Evolutionary conservation across 2,888 invertebrate genomes (phyloP).

Genomic region (Netelia inedita): DNA sequence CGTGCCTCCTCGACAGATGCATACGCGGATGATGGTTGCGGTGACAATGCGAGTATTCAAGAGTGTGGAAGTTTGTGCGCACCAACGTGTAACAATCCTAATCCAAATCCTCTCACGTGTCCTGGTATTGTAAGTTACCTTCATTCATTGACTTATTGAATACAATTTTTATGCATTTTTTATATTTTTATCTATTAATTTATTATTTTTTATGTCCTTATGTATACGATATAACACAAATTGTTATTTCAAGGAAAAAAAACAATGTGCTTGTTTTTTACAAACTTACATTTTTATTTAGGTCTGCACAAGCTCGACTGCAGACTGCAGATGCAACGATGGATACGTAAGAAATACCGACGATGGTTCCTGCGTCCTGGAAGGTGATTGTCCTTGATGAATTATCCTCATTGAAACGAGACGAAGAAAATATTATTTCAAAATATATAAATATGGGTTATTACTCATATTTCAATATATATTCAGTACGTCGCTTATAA

Average conservation of each 20-base stretch:
- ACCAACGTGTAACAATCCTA: constrained; percentile 17
- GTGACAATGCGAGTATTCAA: constrained; percentile 25
- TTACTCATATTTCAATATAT: background rate
- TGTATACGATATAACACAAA: too few relatives aligned
- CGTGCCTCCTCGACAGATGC: constrained; percentile 2
- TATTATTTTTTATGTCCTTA: too few relatives aligned
- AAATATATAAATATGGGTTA: background rate
- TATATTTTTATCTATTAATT: too few relatives aligned
- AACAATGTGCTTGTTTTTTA: background rate
- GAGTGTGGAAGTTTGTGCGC: constrained; percentile 49
- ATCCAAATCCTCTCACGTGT: background rate
- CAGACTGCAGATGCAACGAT: constrained; percentile 28
- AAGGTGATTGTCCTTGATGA: background rate
- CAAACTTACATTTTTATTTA: background rate
- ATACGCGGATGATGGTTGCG: constrained; percentile 8
- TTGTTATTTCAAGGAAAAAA: too few relatives aligned
- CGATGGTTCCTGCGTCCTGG: constrained; percentile 4
- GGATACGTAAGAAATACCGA: constrained; percentile 12
- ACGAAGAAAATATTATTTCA: background rate
- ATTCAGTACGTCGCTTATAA: background rate
- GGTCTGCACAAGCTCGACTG: constrained; percentile 10
- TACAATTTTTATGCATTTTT: too few relatives aligned
- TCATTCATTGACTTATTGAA: background rate
- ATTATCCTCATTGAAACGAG: background rate
- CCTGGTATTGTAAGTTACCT: constrained; percentile 43